Percentiles rank a stretch among this genome's conserved stretches.
phyloP scores from a whole-genome alignment of 2,888 invertebrate genomes.

The Altica lythri region DNA sequence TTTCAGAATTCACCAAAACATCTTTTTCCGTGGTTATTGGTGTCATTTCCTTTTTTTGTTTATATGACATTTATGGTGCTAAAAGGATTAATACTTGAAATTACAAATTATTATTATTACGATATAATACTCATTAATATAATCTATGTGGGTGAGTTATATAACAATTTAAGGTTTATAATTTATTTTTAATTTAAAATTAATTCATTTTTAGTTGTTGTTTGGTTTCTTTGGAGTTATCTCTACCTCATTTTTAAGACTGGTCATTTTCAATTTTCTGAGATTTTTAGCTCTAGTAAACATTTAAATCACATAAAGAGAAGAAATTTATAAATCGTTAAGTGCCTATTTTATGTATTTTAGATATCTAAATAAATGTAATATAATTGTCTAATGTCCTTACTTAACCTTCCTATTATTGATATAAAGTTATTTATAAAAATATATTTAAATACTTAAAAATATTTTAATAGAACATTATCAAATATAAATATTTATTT shows the following conservation, averaged over 20 bases:
- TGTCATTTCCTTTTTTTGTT: slow-evolving; percentile 1
- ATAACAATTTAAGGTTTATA: background rate
- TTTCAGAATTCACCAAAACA: slow-evolving; percentile 12
- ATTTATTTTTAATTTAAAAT: background rate
- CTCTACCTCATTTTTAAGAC: slow-evolving; percentile 6
- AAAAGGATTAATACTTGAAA: background rate
- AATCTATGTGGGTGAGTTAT: slow-evolving; percentile 4
- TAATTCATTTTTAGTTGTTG: slow-evolving; percentile 7
- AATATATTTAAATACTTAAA: background rate
- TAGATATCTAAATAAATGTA: background rate
- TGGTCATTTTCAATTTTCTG: slow-evolving; percentile 1
- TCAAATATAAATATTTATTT: too few relatives aligned
- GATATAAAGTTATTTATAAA: background rate
- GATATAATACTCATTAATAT: slow-evolving; percentile 2
- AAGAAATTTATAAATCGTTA: background rate
- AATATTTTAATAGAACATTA: background rate
- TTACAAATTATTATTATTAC: background rate
- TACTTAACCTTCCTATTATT: background rate
- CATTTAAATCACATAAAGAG: background rate
- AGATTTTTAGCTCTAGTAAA: background rate
- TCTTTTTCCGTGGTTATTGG: slow-evolving; percentile 17
- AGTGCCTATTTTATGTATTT: background rate
- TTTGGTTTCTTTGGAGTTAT: slow-evolving; percentile 17
- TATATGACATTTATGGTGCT: slow-evolving; percentile 19
- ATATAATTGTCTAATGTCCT: background rate